These are phyloP conservation scores for Bruchidius siliquastri DNA, from an alignment of 2,888 invertebrate genomes.

Conservation along the genomic window DNA sequence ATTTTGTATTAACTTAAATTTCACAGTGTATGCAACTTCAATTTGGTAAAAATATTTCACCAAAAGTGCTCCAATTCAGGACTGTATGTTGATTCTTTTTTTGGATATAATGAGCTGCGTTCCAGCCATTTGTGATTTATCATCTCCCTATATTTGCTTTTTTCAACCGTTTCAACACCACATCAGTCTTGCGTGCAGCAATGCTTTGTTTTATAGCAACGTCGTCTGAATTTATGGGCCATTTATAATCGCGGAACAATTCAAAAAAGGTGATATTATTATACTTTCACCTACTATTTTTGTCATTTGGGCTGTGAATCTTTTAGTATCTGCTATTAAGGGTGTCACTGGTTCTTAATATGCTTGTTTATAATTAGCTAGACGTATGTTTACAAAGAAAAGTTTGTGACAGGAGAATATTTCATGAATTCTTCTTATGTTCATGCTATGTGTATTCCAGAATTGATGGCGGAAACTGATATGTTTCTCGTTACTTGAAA, in stretches of 20 bases:
- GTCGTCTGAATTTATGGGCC: neutral
- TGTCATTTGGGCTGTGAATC: neutral
- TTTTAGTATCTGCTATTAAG: neutral
- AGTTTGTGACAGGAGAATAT: neutral
- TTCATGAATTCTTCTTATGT: too few relatives aligned
- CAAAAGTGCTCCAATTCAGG: neutral
- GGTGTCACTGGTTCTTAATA: neutral
- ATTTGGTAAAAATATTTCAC: neutral
- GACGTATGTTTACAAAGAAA: neutral
- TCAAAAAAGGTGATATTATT: neutral
- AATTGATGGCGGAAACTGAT: too few relatives aligned
- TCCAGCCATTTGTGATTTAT: neutral
- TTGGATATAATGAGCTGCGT: neutral
- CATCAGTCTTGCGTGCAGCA: neutral
- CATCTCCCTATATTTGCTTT: neutral
- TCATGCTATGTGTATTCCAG: too few relatives aligned
- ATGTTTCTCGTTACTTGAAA: too few relatives aligned
- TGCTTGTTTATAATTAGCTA: neutral
- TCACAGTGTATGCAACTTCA: too few relatives aligned
- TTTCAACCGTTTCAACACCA: neutral
- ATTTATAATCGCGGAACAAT: neutral
- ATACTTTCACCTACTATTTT: neutral
- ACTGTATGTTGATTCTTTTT: neutral
- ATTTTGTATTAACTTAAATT: too few relatives aligned
- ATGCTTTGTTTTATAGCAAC: neutral